A percentile compares a stretch with the other conserved stretches of the same genome.
These are phyloP conservation scores for Tenthredo mesomela DNA, from an alignment of 2,888 invertebrate genomes.

Conservation along the genomic window DNA sequence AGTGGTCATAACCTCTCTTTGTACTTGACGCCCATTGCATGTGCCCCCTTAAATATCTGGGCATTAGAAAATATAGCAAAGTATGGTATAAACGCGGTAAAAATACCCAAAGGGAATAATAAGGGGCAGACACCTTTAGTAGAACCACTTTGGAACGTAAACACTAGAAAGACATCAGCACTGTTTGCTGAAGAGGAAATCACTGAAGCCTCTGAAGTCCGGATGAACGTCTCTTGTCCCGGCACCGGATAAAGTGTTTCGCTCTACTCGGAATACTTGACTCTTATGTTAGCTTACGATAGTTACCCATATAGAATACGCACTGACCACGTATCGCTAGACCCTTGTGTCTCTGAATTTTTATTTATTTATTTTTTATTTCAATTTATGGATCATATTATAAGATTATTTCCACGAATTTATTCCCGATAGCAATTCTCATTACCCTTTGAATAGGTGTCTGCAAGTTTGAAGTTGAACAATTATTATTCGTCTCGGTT, in stretches of 20 bases:
- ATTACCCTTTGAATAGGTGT: background rate
- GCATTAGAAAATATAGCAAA: background rate
- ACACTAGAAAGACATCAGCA: conserved; percentile 47
- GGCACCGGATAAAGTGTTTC: conserved; percentile 46
- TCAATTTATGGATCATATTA: background rate
- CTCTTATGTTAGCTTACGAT: conserved; percentile 29
- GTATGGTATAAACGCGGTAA: conserved; percentile 9
- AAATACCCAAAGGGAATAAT: background rate
- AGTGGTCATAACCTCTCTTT: no score
- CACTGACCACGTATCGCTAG: background rate
- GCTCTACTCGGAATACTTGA: conserved; percentile 22
- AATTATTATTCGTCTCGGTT: background rate
- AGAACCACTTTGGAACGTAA: conserved; percentile 43
- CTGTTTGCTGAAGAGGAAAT: conserved; percentile 46
- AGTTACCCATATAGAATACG: background rate
- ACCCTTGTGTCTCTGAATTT: background rate
- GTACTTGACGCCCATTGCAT: no score
- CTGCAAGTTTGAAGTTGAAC: background rate
- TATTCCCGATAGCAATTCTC: background rate
- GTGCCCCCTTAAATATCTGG: background rate
- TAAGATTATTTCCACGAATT: background rate
- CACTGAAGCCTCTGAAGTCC: conserved; percentile 41
- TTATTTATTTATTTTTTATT: background rate
- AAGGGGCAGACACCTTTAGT: conserved; percentile 32
- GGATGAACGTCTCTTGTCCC: conserved; percentile 46